A percentile compares a stretch with the other conserved stretches of the same genome.
These are phyloP conservation scores for Rhabdornis inornatus DNA, from an alignment of 2,113 vertebrate genomes.

Conservation along the genomic window DNA sequence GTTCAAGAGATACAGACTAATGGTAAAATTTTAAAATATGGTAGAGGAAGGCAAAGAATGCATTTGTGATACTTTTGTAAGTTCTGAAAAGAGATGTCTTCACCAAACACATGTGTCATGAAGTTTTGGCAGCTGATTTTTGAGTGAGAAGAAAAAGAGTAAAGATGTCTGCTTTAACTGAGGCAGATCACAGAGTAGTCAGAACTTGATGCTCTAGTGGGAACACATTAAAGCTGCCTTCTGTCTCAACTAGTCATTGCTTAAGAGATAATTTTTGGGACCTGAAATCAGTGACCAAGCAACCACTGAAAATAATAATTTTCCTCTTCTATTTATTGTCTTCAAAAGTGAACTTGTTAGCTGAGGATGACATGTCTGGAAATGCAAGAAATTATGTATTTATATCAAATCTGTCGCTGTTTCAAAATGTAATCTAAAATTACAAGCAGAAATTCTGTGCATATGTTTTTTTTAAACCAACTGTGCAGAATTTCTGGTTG, in stretches of 20 bases:
- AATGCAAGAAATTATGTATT: neutral
- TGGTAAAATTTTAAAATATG: neutral
- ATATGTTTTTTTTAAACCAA: neutral
- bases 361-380: neutral
- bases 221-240: neutral
- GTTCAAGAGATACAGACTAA: neutral
- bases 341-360: neutral
- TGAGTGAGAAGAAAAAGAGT: neutral
- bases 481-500: neutral
- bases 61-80: neutral
- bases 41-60: neutral
- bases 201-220: neutral
- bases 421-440: neutral
- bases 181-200: neutral
- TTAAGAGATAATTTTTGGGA: neutral
- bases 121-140: neutral
- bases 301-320: neutral
- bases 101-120: neutral
- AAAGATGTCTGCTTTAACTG: neutral
- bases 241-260: neutral
- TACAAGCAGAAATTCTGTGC: neutral
- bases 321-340: neutral
- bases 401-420: neutral
- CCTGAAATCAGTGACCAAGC: neutral
- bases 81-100: neutral